Conservation (phyloP, 1,140 invertebrate genomes). For the Orchestia grillus region DNA sequence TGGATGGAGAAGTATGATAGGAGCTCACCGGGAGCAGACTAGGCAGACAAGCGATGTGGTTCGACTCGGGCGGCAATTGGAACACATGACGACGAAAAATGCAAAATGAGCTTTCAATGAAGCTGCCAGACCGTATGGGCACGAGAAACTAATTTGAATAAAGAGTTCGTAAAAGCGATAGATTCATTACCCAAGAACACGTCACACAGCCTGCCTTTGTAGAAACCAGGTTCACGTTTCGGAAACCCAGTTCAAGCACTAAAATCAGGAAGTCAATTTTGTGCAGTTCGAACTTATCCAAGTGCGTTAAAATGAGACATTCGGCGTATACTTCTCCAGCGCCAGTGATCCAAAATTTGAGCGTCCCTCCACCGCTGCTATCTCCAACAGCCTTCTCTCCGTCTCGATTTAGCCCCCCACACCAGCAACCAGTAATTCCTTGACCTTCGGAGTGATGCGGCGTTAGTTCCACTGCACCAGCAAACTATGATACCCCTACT, state of each 20-base stretch:
- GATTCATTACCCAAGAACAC: neutral
- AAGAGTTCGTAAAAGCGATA: neutral
- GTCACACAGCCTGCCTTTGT: neutral
- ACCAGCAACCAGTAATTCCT: too few relatives aligned
- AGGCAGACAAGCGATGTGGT: neutral
- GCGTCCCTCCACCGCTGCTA: too few relatives aligned
- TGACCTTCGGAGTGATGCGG: too few relatives aligned
- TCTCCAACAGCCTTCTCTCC: too few relatives aligned
- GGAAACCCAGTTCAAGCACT: neutral
- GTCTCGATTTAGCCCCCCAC: too few relatives aligned
- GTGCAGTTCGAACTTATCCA: too few relatives aligned
- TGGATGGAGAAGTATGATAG: neutral
- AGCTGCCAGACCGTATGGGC: neutral
- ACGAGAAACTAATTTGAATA: neutral
- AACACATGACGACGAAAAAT: neutral
- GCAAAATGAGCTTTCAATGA: neutral
- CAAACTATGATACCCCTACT: too few relatives aligned
- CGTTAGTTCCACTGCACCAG: too few relatives aligned
- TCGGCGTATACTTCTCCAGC: too few relatives aligned
- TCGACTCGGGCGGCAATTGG: neutral
- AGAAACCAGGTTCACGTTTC: neutral
- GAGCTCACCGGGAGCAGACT: neutral
- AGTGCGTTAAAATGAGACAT: too few relatives aligned
- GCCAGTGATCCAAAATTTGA: too few relatives aligned
- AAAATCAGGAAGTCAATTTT: too few relatives aligned